Evolutionary conservation across 2,888 invertebrate species (phyloP).

Genomic region (Lepeophtheirus nordmannii): DNA sequence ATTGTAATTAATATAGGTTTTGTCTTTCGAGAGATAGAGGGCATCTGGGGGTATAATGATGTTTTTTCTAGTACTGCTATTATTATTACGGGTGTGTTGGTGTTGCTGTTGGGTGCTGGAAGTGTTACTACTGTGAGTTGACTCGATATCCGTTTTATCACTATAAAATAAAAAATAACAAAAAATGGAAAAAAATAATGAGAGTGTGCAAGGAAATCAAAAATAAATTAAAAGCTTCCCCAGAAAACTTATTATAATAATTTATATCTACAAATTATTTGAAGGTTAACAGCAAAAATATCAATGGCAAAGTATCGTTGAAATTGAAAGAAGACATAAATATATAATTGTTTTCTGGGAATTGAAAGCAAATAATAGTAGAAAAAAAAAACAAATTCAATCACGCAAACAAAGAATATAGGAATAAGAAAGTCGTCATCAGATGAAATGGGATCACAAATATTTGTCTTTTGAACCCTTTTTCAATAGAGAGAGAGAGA

Average conservation of each 20-base stretch:
- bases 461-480: neutral
- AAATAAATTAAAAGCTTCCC: neutral
- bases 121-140: slow-evolving; percentile 28
- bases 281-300: too few relatives aligned
- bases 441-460: slow-evolving; percentile 11
- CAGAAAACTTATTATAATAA: too few relatives aligned
- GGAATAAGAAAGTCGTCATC: neutral
- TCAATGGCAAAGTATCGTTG: slow-evolving; percentile 13
- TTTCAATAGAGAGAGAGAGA: too few relatives aligned
- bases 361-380: slow-evolving; percentile 3
- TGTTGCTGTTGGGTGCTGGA: slow-evolving; percentile 21
- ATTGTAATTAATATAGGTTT: slow-evolving; percentile 32
- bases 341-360: slow-evolving; percentile 6
- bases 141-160: slow-evolving; percentile 37
- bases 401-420: neutral
- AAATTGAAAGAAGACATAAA: slow-evolving; percentile 6
- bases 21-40: slow-evolving; percentile 47
- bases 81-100: slow-evolving; percentile 20
- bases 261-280: too few relatives aligned
- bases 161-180: slow-evolving; percentile 28
- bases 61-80: slow-evolving; percentile 32
- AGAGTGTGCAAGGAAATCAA: neutral
- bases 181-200: neutral
- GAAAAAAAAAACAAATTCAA: neutral
- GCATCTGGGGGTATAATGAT: slow-evolving; percentile 56